These are phyloP conservation scores for Hemicordylus capensis DNA, from an alignment of 2,113 vertebrate genomes.

Conservation along the genomic window DNA sequence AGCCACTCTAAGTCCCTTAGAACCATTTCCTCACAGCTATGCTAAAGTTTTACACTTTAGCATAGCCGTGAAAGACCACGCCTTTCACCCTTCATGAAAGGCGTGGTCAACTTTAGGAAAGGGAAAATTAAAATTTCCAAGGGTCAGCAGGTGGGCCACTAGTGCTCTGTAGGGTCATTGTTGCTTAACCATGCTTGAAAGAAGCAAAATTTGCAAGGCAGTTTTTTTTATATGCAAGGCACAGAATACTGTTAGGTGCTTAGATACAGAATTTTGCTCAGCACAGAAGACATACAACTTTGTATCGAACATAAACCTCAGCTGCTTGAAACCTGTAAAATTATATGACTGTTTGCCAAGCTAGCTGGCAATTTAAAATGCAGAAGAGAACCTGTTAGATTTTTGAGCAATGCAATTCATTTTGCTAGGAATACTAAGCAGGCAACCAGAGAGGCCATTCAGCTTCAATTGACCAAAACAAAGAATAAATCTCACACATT, in stretches of 20 bases:
- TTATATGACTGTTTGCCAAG: background rate
- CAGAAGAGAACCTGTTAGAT: background rate
- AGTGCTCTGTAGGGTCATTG: background rate
- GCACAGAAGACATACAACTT: background rate
- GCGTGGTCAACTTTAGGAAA: too few species aligned
- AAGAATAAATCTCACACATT: background rate
- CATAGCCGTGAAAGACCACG: background rate
- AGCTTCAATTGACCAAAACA: background rate
- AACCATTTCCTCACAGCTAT: too few species aligned
- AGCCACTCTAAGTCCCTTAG: too few species aligned
- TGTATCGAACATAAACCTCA: background rate
- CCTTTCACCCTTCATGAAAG: too few species aligned
- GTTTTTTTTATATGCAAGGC: background rate
- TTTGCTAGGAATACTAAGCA: background rate
- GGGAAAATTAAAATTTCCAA: background rate
- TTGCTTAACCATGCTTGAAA: background rate
- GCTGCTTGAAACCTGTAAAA: background rate
- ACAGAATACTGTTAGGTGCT: background rate
- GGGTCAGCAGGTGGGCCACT: too few species aligned
- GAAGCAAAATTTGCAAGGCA: background rate
- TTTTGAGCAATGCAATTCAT: background rate
- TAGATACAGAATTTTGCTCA: background rate
- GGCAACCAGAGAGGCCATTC: rapidly evolving
- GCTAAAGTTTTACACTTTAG: too few species aligned
- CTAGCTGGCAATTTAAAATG: background rate